Evolutionary conservation across 2,113 vertebrate genomes (phyloP).

Genomic region (Entelurus aequoreus): DNA sequence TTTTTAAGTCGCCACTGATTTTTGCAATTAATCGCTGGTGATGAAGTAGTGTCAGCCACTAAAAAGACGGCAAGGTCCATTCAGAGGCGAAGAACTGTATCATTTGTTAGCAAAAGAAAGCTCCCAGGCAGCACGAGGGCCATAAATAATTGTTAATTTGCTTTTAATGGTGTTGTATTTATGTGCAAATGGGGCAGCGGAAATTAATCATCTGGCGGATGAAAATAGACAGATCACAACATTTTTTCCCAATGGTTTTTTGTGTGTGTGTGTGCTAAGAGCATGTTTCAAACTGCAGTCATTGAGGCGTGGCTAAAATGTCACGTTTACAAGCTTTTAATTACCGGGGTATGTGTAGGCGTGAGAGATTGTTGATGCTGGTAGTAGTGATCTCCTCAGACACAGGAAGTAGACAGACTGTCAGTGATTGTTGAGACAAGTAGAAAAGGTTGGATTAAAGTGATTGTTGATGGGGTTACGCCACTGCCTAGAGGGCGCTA

Average conservation of each 20-base stretch:
- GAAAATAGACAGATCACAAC: neutral
- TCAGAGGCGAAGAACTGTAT: slow-evolving; percentile 34
- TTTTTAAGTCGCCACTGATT: slow-evolving; percentile 9
- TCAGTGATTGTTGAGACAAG: too few relatives aligned
- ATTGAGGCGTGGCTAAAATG: neutral
- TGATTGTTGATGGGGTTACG: too few relatives aligned
- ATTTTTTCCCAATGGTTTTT: slow-evolving; percentile 2
- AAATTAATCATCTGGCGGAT: slow-evolving; percentile 37
- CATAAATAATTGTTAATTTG: slow-evolving; percentile 35
- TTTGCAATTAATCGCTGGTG: slow-evolving; percentile 11
- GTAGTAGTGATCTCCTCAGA: too few relatives aligned
- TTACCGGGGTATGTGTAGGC: too few relatives aligned
- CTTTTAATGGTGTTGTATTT: slow-evolving; percentile 44
- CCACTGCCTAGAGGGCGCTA: too few relatives aligned
- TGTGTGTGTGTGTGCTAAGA: slow-evolving; percentile 1
- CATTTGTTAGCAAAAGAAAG: slow-evolving; percentile 41
- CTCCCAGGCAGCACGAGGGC: slow-evolving; percentile 9
- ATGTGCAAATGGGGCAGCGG: slow-evolving; percentile 39
- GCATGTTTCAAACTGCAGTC: neutral
- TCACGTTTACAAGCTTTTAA: too few relatives aligned
- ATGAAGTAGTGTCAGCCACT: slow-evolving; percentile 12
- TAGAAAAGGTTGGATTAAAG: too few relatives aligned
- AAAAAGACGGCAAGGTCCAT: slow-evolving; percentile 22
- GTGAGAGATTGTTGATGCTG: too few relatives aligned
- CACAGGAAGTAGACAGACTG: too few relatives aligned